Evolutionary conservation across 37 sponge, comb jelly and placozoan genomes (phyloP), one percentile per base, ranked within the genome.

Genomic region (Axinella damicornis): DNA sequence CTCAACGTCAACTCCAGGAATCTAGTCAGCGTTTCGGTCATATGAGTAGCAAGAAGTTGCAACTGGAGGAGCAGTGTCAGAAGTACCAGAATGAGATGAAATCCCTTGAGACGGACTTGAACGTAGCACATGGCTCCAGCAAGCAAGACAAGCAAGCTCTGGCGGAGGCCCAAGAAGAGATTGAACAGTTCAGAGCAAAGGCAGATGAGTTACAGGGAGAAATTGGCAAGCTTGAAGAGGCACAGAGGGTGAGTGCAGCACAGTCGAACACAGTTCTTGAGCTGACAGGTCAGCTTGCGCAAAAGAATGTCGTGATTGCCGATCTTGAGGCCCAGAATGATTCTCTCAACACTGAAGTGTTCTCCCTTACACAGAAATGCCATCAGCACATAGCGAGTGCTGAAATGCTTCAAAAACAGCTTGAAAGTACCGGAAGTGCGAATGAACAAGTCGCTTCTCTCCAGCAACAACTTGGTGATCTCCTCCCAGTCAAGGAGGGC

Each of bases 271-370:
- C 76, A 52, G 14, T 40, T n/a, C 27, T n/a, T 4, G 15, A 59
- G 33, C 38, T 81, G 16, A 58, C 37, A 6, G 71, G 76, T 37
- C 60, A 81, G 21, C 0, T 77, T 24, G 89, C 83, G 24, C 70
- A 55, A 0, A 89, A 64, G 39, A 72, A 83, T 35, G 60, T 58
- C n/a, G 55, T 70, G 21, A 57, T 64, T 81, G 76, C 86, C 64
- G 69, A 80, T 28, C 54, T 73, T 11, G 53, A 35, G 14, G 57
- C 74, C 5, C 58, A 85, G 41, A 70, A 52, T 21, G 80, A 79
- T 27, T 57, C 87, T 13, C 40, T 90, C 35, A 85, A 85, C 17
- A 61, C 73, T 16, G 76, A 75, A 36, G 69, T 80, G 35, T 61
- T 73, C 53, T 16, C 55, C 0, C 65, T 83, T n/a, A 74, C 66